Evolutionary conservation across 2,113 vertebrate species (phyloP).

Genomic region (Psettodes erumei): DNA sequence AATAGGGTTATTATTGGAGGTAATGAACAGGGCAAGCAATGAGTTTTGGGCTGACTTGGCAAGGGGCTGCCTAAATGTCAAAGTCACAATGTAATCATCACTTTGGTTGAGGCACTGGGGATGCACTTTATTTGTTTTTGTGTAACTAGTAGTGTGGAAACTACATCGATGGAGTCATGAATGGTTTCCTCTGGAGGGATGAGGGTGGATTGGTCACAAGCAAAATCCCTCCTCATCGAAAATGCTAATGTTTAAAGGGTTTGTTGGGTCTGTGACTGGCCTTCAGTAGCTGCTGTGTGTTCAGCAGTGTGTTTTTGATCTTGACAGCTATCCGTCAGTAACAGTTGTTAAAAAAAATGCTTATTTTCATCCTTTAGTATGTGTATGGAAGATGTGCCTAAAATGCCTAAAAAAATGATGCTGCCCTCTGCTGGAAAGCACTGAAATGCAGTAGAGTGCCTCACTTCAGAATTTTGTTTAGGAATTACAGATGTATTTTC

Average conservation of each 20-base stretch:
- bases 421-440: too few relatives aligned
- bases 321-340: neutral
- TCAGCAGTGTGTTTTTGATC: neutral
- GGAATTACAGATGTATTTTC: too few relatives aligned
- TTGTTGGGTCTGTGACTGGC: neutral
- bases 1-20: constrained; percentile 74
- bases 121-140: constrained; percentile 66
- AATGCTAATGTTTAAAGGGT: neutral
- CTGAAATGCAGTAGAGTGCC: neutral
- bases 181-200: constrained; percentile 32
- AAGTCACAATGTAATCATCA: constrained; percentile 68
- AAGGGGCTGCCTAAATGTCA: constrained; percentile 67
- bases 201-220: neutral
- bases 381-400: neutral
- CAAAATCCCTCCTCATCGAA: neutral
- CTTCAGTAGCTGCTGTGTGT: neutral
- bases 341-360: neutral
- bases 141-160: constrained; percentile 53
- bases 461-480: neutral
- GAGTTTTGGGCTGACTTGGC: constrained; percentile 67
- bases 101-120: constrained; percentile 54
- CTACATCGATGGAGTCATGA: constrained; percentile 45
- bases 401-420: too few relatives aligned
- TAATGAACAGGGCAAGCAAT: constrained; percentile 75
- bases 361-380: neutral